Conservation (phyloP, 2,113 vertebrate species). For the Onychorhynchus coronatus region DNA sequence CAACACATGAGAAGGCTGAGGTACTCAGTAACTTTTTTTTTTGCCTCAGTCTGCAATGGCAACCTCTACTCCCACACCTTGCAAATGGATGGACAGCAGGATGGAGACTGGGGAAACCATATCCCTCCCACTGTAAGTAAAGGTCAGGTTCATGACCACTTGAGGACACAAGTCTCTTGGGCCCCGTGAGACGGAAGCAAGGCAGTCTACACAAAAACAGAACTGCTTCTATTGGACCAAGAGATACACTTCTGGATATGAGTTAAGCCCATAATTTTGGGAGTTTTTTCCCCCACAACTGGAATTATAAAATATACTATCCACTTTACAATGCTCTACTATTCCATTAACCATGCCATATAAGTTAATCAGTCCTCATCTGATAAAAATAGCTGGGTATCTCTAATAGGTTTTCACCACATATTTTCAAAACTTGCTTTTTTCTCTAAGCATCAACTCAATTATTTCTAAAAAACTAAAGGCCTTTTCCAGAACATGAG, state of each 20-base stretch:
- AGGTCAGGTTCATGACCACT: background rate
- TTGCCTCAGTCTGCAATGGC: background rate
- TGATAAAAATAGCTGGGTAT: background rate
- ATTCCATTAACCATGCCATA: background rate
- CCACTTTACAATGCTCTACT: background rate
- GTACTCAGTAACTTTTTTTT: background rate
- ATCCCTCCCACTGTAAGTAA: background rate
- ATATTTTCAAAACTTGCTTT: background rate
- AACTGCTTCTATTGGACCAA: background rate
- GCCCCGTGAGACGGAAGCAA: background rate
- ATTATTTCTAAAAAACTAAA: background rate
- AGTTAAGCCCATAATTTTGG: background rate
- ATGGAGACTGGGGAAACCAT: background rate
- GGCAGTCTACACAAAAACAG: background rate
- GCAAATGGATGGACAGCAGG: background rate
- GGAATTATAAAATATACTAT: background rate
- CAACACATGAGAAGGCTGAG: rapidly evolving
- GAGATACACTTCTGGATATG: background rate
- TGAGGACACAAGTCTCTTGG: background rate
- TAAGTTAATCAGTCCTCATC: background rate
- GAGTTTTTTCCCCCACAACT: rapidly evolving
- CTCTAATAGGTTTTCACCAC: background rate
- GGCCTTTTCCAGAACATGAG: background rate
- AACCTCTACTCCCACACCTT: background rate
- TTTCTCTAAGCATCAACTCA: background rate